Evolutionary conservation across 2,797 vertebrate species (phyloP).

Genomic region (Bradypodion ventrale): DNA sequence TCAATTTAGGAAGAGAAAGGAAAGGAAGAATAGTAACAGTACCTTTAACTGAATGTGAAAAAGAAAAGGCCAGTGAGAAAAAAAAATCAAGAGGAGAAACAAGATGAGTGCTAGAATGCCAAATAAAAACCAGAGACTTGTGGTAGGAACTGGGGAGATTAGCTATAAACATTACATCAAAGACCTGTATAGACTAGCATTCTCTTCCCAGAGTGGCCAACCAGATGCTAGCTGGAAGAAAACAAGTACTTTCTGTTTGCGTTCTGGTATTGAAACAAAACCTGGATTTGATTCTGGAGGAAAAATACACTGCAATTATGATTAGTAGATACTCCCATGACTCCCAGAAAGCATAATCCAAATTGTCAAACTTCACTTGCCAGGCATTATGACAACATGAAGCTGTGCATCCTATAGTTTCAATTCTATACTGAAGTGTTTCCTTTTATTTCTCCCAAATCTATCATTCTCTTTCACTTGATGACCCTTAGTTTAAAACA

Average conservation of each 20-base stretch:
- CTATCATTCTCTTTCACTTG: not conserved
- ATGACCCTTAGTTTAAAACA: not conserved
- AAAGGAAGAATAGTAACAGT: not conserved
- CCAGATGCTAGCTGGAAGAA: not conserved
- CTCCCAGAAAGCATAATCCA: not conserved
- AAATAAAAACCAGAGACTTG: not conserved
- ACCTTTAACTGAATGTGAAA: not conserved
- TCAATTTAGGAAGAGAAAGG: not conserved
- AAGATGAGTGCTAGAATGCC: not conserved
- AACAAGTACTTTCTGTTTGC: too few relatives aligned
- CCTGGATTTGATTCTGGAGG: too few relatives aligned
- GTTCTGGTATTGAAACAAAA: too few relatives aligned
- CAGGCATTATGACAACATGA: not conserved
- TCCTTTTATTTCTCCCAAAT: not conserved
- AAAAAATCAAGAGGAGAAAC: not conserved
- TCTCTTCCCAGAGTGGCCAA: too few relatives aligned
- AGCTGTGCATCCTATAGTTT: not conserved
- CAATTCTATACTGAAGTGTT: not conserved
- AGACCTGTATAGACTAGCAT: not conserved
- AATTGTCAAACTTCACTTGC: not conserved
- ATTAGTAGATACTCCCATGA: not conserved
- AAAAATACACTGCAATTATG: not conserved
- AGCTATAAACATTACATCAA: not conserved
- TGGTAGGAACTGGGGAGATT: not conserved
- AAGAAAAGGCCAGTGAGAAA: not conserved